Conservation (phyloP, 64 coral and sea anemone species). For the Pocillopora verrucosa region DNA sequence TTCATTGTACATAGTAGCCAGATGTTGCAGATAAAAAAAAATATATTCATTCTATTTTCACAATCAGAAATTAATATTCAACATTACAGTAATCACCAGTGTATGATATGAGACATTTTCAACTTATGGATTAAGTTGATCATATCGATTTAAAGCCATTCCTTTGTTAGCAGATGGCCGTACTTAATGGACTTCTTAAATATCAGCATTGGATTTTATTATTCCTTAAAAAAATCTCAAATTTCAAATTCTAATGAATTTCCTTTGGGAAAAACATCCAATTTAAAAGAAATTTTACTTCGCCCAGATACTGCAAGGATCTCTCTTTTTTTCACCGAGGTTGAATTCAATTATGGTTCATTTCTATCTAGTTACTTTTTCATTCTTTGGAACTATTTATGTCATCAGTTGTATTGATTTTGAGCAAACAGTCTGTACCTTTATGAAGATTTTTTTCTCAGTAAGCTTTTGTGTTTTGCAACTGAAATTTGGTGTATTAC, state of each 20-base stretch:
- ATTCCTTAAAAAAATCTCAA: too few species aligned
- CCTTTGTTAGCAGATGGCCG: background rate
- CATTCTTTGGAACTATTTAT: background rate
- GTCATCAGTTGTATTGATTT: background rate
- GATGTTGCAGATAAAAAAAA: background rate
- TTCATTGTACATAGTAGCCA: conserved; percentile 13
- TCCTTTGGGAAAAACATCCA: too few species aligned
- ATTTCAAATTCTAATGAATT: too few species aligned
- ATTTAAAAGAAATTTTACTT: too few species aligned
- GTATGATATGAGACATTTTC: background rate
- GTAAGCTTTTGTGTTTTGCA: background rate
- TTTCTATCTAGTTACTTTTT: background rate
- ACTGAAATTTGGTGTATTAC: background rate
- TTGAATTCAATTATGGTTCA: background rate
- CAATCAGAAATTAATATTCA: background rate
- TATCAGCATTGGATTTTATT: background rate
- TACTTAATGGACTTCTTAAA: background rate
- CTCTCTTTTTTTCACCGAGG: background rate
- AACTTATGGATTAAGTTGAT: background rate
- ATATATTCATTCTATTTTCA: background rate
- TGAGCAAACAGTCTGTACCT: background rate
- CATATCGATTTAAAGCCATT: background rate
- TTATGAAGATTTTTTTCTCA: background rate
- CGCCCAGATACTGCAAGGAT: too few species aligned
- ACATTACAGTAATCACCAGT: background rate